Evolutionary conservation across 30 jellyfish, hydroid and myxozoan genomes (phyloP).

Genomic region (Rhopilema esculentum): DNA sequence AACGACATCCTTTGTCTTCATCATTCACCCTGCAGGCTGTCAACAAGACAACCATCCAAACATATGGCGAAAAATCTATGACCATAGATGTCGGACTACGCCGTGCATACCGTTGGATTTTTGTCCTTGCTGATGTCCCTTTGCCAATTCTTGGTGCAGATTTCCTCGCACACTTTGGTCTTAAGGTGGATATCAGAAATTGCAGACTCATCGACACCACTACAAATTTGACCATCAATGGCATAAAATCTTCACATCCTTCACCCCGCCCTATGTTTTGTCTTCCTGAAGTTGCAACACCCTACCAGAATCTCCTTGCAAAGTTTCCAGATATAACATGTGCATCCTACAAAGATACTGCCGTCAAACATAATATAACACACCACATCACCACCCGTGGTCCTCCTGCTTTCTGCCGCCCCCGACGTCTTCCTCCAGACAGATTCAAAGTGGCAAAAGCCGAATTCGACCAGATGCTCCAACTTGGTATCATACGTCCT

Average conservation of each 20-base stretch:
- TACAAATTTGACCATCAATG: conserved; percentile 4
- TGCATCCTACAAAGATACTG: conserved; percentile 43
- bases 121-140: conserved; percentile 52
- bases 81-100: conserved; percentile 46
- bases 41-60: conserved; percentile 24
- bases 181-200: conserved; percentile 27
- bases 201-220: conserved; percentile 41
- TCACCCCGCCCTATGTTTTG: conserved; percentile 22
- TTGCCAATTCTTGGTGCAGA: conserved; percentile 67
- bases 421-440: conserved; percentile 71
- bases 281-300: conserved; percentile 23
- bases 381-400: conserved; percentile 57
- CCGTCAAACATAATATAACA: conserved; percentile 31
- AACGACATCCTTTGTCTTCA: conserved; percentile 16
- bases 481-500: conserved; percentile 75
- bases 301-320: conserved; percentile 9
- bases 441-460: conserved; percentile 43
- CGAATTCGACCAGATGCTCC: conserved; percentile 65
- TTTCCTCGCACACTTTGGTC: conserved; percentile 22
- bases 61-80: conserved; percentile 28
- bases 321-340: conserved; percentile 22
- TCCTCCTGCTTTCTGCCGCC: conserved; percentile 52
- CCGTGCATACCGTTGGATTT: conserved; percentile 45
- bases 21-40: conserved; percentile 40
- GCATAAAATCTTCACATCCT: conserved; percentile 7